Percentiles rank a stretch among this genome's conserved stretches.
These are phyloP conservation scores for Leptosomus discolor DNA, from an alignment of 2,113 vertebrate species.

Conservation along the genomic window DNA sequence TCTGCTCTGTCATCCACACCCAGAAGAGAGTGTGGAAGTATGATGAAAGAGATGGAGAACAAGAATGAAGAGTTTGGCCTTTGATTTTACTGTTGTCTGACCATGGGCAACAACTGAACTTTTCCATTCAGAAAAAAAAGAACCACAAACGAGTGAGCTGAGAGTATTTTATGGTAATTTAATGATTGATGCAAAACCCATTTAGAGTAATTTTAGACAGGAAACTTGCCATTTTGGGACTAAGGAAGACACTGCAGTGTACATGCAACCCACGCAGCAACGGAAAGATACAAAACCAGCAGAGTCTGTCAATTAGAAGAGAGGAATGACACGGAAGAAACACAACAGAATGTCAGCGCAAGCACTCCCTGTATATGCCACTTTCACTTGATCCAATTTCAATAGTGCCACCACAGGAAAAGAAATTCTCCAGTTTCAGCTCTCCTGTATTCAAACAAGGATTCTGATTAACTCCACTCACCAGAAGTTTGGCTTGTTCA, in stretches of 20 bases:
- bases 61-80: neutral
- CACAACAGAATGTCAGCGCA: neutral
- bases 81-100: neutral
- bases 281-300: neutral
- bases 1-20: fast-evolving
- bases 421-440: neutral
- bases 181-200: neutral
- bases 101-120: neutral
- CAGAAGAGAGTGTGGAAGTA: neutral
- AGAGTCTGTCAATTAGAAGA: neutral
- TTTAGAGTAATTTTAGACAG: neutral
- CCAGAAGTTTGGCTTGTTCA: slow-evolving; percentile 93
- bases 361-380: neutral
- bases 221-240: neutral
- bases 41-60: neutral
- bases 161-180: neutral
- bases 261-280: neutral
- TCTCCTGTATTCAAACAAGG: neutral
- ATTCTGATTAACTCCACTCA: slow-evolving; percentile 68
- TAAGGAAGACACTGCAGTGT: neutral
- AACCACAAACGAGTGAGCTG: neutral
- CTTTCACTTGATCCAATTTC: fast-evolving
- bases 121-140: neutral
- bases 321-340: neutral
- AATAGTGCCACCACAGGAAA: neutral